phyloP scores from a whole-genome alignment of 2,113 vertebrate genomes.

The Ascaphus truei region DNA sequence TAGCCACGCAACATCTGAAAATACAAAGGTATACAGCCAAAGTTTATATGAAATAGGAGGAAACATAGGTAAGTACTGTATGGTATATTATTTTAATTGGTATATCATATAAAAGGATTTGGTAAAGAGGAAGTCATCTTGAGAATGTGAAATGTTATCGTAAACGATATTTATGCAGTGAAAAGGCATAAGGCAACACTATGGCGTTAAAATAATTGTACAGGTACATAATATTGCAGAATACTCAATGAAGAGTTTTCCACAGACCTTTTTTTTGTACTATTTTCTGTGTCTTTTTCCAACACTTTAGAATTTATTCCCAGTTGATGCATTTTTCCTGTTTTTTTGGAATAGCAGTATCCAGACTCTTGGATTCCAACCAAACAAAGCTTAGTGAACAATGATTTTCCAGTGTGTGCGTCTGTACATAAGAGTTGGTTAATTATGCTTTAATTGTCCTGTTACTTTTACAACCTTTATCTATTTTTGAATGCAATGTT shows the following conservation, averaged over 20 bases:
- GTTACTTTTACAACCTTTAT: not conserved
- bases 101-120: too few species aligned
- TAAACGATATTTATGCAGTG: not conserved
- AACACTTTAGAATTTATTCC: not conserved
- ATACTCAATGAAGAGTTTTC: too few species aligned
- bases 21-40: conserved; percentile 63
- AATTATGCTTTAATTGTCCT: conserved; percentile 12
- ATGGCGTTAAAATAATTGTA: not conserved
- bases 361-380: conserved; percentile 5
- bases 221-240: not conserved
- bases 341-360: conserved; percentile 9
- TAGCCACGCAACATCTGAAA: conserved; percentile 53
- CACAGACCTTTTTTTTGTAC: too few species aligned
- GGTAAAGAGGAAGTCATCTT: too few species aligned
- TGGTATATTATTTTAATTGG: not conserved
- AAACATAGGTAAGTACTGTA: conserved; percentile 74
- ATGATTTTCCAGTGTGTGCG: conserved; percentile 15
- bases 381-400: conserved; percentile 20
- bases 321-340: conserved; percentile 1
- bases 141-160: too few species aligned
- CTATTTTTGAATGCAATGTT: not conserved
- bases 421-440: conserved; percentile 4
- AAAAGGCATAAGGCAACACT: not conserved
- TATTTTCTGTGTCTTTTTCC: too few species aligned
- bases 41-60: conserved; percentile 83